Conservation (phyloP, 2,888 invertebrate genomes). For the Saturnia pavonia region DNA sequence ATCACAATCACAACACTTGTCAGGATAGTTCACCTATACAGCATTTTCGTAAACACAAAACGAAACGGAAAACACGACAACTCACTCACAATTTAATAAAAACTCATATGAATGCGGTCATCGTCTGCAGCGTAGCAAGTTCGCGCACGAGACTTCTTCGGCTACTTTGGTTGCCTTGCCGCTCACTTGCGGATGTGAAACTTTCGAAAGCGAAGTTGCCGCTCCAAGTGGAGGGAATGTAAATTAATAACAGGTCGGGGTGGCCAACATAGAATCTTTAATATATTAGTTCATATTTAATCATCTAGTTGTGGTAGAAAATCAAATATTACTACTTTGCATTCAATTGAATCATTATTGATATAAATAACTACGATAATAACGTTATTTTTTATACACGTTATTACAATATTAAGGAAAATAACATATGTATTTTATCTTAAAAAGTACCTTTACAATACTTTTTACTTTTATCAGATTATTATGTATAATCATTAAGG, state of each 20-base stretch:
- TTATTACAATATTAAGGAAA: too few species aligned
- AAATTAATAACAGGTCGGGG: conserved; percentile 71
- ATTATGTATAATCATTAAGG: too few species aligned
- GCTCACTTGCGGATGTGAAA: conserved; percentile 82
- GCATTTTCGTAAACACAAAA: conserved; percentile 78
- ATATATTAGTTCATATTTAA: not conserved
- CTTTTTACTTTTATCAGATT: too few species aligned
- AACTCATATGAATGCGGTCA: conserved; percentile 80
- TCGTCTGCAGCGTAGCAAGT: conserved; percentile 79
- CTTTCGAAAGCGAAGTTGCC: conserved; percentile 78
- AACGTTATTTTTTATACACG: not conserved
- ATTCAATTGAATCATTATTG: not conserved
- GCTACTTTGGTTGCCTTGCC: conserved; percentile 74
- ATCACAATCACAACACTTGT: conserved; percentile 78
- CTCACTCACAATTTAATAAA: conserved; percentile 76
- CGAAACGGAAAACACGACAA: conserved; percentile 74
- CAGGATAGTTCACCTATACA: conserved; percentile 73
- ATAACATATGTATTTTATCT: too few species aligned
- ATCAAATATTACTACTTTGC: not conserved
- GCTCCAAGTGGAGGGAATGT: conserved; percentile 79
- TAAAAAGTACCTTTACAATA: too few species aligned
- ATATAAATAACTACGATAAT: not conserved
- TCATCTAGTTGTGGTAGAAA: not conserved
- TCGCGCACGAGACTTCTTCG: conserved; percentile 78
- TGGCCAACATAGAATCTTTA: conserved; percentile 45